Conservation (phyloP, 2,888 invertebrate genomes). For the Gryllus longicercus region DNA sequence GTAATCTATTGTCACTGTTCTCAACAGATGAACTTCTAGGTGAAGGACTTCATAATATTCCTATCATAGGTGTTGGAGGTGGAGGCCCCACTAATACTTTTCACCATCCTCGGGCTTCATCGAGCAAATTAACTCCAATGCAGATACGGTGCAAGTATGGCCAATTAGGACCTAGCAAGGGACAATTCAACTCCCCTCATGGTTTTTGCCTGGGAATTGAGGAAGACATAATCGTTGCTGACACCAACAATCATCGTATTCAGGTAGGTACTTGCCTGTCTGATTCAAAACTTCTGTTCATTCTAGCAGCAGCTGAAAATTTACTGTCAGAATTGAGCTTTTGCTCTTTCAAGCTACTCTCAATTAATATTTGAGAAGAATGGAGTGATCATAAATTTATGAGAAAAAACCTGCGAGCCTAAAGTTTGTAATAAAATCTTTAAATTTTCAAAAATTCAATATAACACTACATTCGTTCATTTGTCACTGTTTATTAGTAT, state of each 20-base stretch:
- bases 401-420: too few relatives aligned
- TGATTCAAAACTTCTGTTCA: too few relatives aligned
- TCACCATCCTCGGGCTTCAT: conserved; percentile 34
- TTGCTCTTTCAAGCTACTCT: too few relatives aligned
- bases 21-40: conserved; percentile 45
- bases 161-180: conserved; percentile 85
- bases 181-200: conserved; percentile 95
- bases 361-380: too few relatives aligned
- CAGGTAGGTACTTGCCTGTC: conserved; percentile 55
- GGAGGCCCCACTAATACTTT: conserved; percentile 26
- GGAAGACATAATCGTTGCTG: conserved; percentile 93
- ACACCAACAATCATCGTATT: conserved; percentile 98
- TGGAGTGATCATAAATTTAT: too few relatives aligned
- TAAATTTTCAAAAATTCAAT: too few relatives aligned
- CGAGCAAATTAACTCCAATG: conserved; percentile 71
- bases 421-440: too few relatives aligned
- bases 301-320: too few relatives aligned
- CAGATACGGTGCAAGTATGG: conserved; percentile 91
- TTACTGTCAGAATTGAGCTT: too few relatives aligned
- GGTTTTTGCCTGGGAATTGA: conserved; percentile 93
- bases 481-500: too few relatives aligned
- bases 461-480: too few relatives aligned
- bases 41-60: conserved; percentile 47
- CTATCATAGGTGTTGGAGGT: conserved; percentile 42
- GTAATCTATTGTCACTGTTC: conserved; percentile 29